Percentiles rank a stretch among this genome's conserved stretches.
Conservation (phyloP, 2,113 vertebrate species). For the Pterophyllum scalare region DNA sequence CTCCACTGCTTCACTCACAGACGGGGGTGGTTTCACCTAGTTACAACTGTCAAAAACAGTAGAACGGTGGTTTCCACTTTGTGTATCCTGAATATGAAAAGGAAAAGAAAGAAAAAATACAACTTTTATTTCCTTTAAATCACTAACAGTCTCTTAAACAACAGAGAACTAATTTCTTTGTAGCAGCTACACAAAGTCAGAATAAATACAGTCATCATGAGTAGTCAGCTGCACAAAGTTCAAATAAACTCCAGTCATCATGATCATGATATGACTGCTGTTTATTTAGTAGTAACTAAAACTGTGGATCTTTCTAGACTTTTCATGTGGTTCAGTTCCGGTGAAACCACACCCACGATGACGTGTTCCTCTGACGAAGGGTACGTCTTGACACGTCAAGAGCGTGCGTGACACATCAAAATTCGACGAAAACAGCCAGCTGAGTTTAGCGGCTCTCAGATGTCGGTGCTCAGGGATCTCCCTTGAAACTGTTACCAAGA, state of each 20-base stretch:
- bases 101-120: not conserved
- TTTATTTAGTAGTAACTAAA: not conserved
- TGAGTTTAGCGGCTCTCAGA: not conserved
- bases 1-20: not conserved
- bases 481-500: not conserved
- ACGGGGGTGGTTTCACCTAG: not conserved
- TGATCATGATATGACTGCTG: not conserved
- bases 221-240: not conserved
- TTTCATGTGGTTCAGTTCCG: not conserved
- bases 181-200: not conserved
- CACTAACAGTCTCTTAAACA: no score
- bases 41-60: not conserved
- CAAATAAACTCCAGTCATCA: not conserved
- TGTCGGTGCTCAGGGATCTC: not conserved
- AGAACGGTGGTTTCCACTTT: not conserved
- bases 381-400: conserved; percentile 9
- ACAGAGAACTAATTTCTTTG: not conserved
- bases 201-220: not conserved
- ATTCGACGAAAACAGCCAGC: conserved; percentile 35
- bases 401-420: conserved; percentile 52
- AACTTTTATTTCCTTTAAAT: no score
- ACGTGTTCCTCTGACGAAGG: not conserved
- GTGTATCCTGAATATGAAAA: not conserved
- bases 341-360: not conserved
- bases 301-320: conserved; percentile 33